Evolutionary conservation across 2,888 invertebrate genomes (phyloP).

Genomic region (Venusia cambrica): DNA sequence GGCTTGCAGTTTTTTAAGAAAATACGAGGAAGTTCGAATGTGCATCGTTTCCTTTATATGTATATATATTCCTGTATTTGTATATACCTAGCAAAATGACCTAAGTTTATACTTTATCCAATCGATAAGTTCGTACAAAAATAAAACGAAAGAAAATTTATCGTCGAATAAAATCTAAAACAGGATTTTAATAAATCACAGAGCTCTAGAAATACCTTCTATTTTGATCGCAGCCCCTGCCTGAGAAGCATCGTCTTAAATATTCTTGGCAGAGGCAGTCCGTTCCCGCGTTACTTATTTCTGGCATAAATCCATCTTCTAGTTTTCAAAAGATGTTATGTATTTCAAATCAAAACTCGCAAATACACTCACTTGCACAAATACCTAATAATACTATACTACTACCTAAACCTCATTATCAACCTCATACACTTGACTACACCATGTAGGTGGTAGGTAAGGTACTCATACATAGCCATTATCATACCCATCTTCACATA

Average conservation of each 20-base stretch:
- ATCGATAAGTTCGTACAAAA: slow-evolving; percentile 24
- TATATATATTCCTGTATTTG: too few species aligned
- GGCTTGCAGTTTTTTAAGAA: too few species aligned
- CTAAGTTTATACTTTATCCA: too few species aligned
- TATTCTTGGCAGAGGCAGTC: slow-evolving; percentile 40
- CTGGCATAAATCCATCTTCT: slow-evolving; percentile 46
- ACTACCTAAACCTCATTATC: slow-evolving; percentile 7
- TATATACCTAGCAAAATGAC: too few species aligned
- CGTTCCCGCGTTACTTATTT: slow-evolving; percentile 46
- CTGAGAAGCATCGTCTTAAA: slow-evolving; percentile 28
- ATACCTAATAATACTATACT: slow-evolving; percentile 3
- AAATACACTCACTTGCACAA: slow-evolving; percentile 35
- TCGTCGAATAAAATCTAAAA: slow-evolving; percentile 31
- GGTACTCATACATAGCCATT: too few species aligned
- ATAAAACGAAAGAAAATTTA: slow-evolving; percentile 26
- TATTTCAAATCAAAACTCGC: slow-evolving; percentile 35
- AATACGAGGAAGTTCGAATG: too few species aligned
- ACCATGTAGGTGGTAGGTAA: too few species aligned
- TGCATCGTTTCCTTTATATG: too few species aligned
- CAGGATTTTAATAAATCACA: slow-evolving; percentile 28
- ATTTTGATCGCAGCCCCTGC: slow-evolving; percentile 39
- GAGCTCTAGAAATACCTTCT: slow-evolving; percentile 37
- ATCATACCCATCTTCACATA: too few species aligned
- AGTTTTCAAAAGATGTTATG: too few species aligned
- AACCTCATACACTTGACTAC: too few species aligned